These are phyloP conservation scores for Hirtodrosophila histrioides DNA, from an alignment of 2,888 invertebrate genomes.

Conservation along the genomic window DNA sequence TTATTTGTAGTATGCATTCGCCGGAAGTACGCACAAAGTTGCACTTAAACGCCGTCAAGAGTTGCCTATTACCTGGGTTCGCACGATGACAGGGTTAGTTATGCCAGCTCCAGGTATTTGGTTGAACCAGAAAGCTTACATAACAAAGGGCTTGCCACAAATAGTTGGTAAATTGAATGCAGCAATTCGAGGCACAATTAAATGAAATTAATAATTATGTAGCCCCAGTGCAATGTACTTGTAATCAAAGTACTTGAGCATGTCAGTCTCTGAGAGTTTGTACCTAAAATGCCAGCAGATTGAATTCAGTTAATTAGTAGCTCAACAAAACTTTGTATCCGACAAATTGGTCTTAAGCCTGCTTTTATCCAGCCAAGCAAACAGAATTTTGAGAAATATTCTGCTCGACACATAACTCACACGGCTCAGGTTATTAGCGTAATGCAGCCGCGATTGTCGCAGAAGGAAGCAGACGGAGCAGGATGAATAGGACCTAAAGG, in stretches of 20 bases:
- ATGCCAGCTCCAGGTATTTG: constrained; percentile 3
- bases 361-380: constrained; percentile 26
- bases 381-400: constrained; percentile 39
- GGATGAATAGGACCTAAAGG: constrained; percentile 16
- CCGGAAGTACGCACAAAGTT: constrained; percentile 66
- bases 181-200: too few relatives aligned
- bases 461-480: constrained; percentile 7
- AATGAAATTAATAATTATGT: not conserved
- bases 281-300: not conserved
- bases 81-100: constrained; percentile 16
- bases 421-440: constrained; percentile 75
- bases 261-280: too few relatives aligned
- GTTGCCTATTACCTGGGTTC: constrained; percentile 10
- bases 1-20: constrained; percentile 31
- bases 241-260: too few relatives aligned
- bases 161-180: not conserved
- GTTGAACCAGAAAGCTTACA: not conserved
- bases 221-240: too few relatives aligned
- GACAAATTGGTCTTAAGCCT: constrained; percentile 42
- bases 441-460: constrained; percentile 75
- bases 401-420: constrained; percentile 65
- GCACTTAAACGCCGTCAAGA: constrained; percentile 49
- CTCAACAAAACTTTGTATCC: constrained; percentile 9
- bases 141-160: constrained; percentile 4
- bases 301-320: constrained; percentile 50